Evolutionary conservation across 2,888 invertebrate species (phyloP).

Genomic region (Idaea straminata): DNA sequence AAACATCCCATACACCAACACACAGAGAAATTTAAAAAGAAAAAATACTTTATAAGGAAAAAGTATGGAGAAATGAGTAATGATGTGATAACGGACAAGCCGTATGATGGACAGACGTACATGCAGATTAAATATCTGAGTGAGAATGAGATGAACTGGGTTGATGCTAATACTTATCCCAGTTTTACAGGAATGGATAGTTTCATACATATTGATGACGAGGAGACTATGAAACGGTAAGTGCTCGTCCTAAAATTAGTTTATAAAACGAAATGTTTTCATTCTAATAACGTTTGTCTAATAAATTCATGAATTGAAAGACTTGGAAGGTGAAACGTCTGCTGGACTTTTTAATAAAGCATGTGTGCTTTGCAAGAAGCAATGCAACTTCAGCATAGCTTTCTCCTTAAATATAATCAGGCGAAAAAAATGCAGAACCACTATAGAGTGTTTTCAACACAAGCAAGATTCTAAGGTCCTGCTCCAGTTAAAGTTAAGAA

Average conservation of each 20-base stretch:
- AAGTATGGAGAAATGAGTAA: conserved; percentile 52
- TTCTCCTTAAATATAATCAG: too few relatives aligned
- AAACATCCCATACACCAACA: conserved; percentile 49
- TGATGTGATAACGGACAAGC: conserved; percentile 52
- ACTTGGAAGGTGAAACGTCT: too few relatives aligned
- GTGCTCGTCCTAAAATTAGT: conserved; percentile 11
- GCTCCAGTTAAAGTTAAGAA: too few relatives aligned
- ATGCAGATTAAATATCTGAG: conserved; percentile 75
- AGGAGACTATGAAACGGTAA: conserved; percentile 91
- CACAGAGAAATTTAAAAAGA: conserved; percentile 55
- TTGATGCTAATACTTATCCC: conserved; percentile 78
- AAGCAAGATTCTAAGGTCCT: too few relatives aligned
- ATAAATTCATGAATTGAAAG: too few relatives aligned
- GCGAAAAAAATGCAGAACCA: too few relatives aligned
- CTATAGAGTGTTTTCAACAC: too few relatives aligned
- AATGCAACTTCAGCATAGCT: too few relatives aligned
- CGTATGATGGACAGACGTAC: conserved; percentile 67
- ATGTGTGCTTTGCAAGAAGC: too few relatives aligned
- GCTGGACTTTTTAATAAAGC: too few relatives aligned
- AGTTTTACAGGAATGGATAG: conserved; percentile 92
- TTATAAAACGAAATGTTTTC: too few relatives aligned
- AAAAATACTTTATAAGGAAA: conserved; percentile 54
- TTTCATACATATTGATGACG: conserved; percentile 93
- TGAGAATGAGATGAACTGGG: conserved; percentile 67
- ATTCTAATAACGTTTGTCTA: too few relatives aligned